Base-by-base conservation (phyloP, 2,797 vertebrate genomes). In the Enteromius anoplus region DNA sequence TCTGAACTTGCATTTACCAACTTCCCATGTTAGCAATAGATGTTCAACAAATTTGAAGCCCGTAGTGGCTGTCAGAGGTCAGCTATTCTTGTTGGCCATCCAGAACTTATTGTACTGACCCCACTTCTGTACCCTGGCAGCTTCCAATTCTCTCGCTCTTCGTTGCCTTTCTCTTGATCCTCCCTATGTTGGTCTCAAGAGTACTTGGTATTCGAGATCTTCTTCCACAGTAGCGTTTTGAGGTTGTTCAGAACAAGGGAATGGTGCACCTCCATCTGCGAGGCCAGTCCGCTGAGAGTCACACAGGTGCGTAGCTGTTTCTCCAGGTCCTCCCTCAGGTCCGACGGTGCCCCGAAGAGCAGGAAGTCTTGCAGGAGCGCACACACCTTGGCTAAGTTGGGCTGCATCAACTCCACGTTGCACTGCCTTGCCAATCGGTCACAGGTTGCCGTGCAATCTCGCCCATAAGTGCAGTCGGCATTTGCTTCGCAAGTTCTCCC, bases 211-310 rank as follows among this genome's bases (percentile, higher is more conserved):
- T 98, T 95, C 0, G 98, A 99, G 86, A 99, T 98, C 92, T 96
- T 94, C 92, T 97, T 98, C 98, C 98, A 99, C 64, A 99, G 93
- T 82, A 99, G 91, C 0, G 96, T 96, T 93, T 98, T 99, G 79
- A 99, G 96, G 91, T 98, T 98, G 94, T 97, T 98, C 5, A 99
- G 95, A 85, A 99, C 96, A 2, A 99, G 93, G 0, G 98, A 97
- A 85, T 99, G 98, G 88, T 97, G 97, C 17, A 98, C 97, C 87
- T 99, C 98, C 96, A 99, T 97, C 91, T 98, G 98, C 81, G 97
- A 97, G 45, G 98, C 97, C 88, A 97, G 90, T 3, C 98, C 98
- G 0, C 97, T 99, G 82, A 99, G 96, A 0, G 97, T 98, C 89
- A 95, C 95, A 45, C 98, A 99, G 10, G 97, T 97, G 85, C 96